A percentile compares a stretch with the other conserved stretches of the same genome.
phyloP scores from a whole-genome alignment of 2,797 vertebrate genomes.

The Menidia menidia region DNA sequence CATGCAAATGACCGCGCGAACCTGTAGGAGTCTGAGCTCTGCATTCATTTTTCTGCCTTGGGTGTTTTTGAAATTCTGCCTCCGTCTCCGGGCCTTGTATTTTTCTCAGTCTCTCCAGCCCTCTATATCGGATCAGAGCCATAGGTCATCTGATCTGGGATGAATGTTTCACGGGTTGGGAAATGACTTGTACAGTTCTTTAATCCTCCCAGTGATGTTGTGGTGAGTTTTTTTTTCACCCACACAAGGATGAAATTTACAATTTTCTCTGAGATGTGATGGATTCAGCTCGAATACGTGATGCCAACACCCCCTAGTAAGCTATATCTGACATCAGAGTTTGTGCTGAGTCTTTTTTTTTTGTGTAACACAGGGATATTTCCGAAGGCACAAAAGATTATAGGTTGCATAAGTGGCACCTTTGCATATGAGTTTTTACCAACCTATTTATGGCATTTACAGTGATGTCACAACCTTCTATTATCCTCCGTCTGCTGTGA shows the following conservation, averaged over 20 bases:
- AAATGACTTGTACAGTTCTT: slow-evolving; percentile 39
- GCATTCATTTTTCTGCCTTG: slow-evolving; percentile 28
- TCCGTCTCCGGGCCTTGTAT: slow-evolving; percentile 2
- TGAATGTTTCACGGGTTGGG: slow-evolving; percentile 13
- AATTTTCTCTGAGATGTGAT: slow-evolving; percentile 27
- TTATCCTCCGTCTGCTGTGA: slow-evolving; percentile 22
- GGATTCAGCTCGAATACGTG: slow-evolving; percentile 34
- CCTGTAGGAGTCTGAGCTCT: background rate
- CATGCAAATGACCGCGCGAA: slow-evolving; percentile 18
- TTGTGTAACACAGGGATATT: slow-evolving; percentile 13
- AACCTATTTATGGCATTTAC: slow-evolving; percentile 36
- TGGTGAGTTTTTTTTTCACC: slow-evolving; percentile 18
- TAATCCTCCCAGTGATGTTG: slow-evolving; percentile 52
- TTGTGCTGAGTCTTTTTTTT: slow-evolving; percentile 2
- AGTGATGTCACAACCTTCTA: slow-evolving; percentile 14
- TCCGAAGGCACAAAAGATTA: slow-evolving; percentile 16
- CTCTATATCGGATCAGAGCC: slow-evolving; percentile 21
- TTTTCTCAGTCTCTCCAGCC: slow-evolving; percentile 6
- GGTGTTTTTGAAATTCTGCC: slow-evolving; percentile 6
- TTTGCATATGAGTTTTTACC: slow-evolving; percentile 34
- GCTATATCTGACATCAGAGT: slow-evolving; percentile 9
- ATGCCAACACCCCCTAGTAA: slow-evolving; percentile 36
- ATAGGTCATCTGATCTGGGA: slow-evolving; percentile 45
- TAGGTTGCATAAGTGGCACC: slow-evolving; percentile 28
- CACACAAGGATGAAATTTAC: slow-evolving; percentile 38